Evolutionary conservation across 2,888 invertebrate genomes (phyloP).

Genomic region (Tuberolachnus salignus): DNA sequence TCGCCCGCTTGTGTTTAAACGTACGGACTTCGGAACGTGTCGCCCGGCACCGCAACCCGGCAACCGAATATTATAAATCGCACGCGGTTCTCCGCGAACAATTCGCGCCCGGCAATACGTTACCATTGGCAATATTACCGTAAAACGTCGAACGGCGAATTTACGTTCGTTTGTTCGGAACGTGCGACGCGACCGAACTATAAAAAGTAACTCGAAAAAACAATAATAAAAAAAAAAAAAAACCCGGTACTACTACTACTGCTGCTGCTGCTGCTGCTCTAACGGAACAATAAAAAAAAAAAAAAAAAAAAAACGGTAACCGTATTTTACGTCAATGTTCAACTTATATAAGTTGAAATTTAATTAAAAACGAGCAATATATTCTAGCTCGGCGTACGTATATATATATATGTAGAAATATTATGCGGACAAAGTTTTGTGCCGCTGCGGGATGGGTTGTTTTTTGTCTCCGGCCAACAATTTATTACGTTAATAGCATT

Average conservation of each 20-base stretch:
- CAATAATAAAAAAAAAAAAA: too few relatives aligned
- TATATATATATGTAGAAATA: neutral
- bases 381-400: neutral
- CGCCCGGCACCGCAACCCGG: too few relatives aligned
- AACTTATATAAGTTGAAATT: slow-evolving; percentile 20
- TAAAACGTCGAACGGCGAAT: too few relatives aligned
- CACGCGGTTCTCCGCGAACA: too few relatives aligned
- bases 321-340: slow-evolving; percentile 5
- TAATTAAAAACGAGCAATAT: slow-evolving; percentile 32
- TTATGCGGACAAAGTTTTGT: slow-evolving; percentile 7
- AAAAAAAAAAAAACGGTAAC: neutral
- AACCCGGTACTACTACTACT: neutral
- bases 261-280: neutral
- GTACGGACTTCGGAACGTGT: too few relatives aligned
- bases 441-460: neutral
- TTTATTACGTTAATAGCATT: slow-evolving; percentile 26
- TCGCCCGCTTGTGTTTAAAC: too few relatives aligned
- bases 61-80: too few relatives aligned
- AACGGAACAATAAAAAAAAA: neutral
- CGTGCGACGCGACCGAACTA: too few relatives aligned
- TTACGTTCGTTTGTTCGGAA: too few relatives aligned
- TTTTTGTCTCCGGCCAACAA: slow-evolving; percentile 21
- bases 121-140: too few relatives aligned
- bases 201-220: neutral
- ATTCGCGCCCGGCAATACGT: too few relatives aligned